Evolutionary conservation across 2,797 vertebrate genomes (phyloP).

Genomic region (Vireo griseus): DNA sequence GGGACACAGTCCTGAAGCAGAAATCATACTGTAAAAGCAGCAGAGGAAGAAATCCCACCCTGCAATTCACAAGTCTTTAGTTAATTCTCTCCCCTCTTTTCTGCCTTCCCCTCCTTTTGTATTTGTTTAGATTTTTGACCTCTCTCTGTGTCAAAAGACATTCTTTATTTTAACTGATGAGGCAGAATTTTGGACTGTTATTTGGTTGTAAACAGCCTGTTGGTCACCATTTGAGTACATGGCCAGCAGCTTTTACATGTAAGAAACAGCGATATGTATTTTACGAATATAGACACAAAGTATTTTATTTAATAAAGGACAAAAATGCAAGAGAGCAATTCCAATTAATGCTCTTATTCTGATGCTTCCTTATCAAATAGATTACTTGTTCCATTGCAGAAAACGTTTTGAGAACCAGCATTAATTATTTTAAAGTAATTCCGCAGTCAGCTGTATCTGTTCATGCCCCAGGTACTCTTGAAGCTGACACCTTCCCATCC

Average conservation of each 20-base stretch:
- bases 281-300: not conserved
- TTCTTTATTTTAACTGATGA: not conserved
- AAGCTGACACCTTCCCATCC: not conserved
- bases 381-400: not conserved
- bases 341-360: not conserved
- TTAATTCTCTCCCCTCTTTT: not conserved
- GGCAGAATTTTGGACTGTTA: not conserved
- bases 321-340: not conserved
- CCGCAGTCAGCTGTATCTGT: not conserved
- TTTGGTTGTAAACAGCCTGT: not conserved
- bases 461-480: not conserved
- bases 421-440: not conserved
- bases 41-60: constrained; percentile 45
- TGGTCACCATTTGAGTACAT: not conserved
- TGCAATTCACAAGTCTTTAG: not conserved
- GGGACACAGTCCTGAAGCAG: constrained; percentile 2
- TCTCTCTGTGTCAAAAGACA: constrained; percentile 23
- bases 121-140: constrained; percentile 26
- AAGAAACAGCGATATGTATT: not conserved
- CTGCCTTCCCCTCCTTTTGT: not conserved
- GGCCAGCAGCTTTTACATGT: not conserved
- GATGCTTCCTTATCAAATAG: not conserved
- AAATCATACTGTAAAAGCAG: constrained; percentile 54
- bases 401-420: not conserved
- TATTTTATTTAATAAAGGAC: not conserved